Conservation (phyloP, 2,888 invertebrate species). For the Loripinus fragilis region DNA sequence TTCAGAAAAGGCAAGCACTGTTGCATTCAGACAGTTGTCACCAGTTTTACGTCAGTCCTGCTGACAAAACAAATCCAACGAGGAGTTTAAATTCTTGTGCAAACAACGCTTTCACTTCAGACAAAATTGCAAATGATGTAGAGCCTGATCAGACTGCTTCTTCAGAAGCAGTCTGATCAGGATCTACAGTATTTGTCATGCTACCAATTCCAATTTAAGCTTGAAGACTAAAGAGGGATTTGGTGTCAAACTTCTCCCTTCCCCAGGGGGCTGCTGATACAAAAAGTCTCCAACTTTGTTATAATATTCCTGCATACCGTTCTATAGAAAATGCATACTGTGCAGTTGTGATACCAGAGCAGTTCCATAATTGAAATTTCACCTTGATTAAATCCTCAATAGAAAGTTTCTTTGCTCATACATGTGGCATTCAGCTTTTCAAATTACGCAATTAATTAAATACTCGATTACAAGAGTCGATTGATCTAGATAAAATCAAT, state of each 20-base stretch:
- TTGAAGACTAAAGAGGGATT: too few relatives aligned
- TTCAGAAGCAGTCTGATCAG: too few relatives aligned
- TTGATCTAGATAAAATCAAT: constrained; percentile 18
- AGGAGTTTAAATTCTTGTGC: too few relatives aligned
- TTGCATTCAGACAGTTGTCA: too few relatives aligned
- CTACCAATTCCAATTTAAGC: too few relatives aligned
- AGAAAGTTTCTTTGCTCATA: constrained; percentile 17
- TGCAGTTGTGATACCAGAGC: neutral
- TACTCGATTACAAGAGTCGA: constrained; percentile 19
- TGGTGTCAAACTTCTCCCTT: neutral
- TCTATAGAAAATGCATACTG: neutral
- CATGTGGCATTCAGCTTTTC: constrained; percentile 12
- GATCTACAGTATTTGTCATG: too few relatives aligned
- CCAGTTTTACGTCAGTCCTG: too few relatives aligned
- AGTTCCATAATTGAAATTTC: constrained; percentile 15
- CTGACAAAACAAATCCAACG: too few relatives aligned
- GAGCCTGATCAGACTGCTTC: too few relatives aligned
- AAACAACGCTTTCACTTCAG: too few relatives aligned
- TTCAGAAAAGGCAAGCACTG: too few relatives aligned
- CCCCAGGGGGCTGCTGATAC: neutral
- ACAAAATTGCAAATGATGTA: too few relatives aligned
- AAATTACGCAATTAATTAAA: constrained; percentile 20
- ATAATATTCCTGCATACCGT: constrained; percentile 6
- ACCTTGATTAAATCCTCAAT: constrained; percentile 10
- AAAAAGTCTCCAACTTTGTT: neutral